Conservation (phyloP, 2,797 vertebrate species). For the Phoxinus dragarum region DNA sequence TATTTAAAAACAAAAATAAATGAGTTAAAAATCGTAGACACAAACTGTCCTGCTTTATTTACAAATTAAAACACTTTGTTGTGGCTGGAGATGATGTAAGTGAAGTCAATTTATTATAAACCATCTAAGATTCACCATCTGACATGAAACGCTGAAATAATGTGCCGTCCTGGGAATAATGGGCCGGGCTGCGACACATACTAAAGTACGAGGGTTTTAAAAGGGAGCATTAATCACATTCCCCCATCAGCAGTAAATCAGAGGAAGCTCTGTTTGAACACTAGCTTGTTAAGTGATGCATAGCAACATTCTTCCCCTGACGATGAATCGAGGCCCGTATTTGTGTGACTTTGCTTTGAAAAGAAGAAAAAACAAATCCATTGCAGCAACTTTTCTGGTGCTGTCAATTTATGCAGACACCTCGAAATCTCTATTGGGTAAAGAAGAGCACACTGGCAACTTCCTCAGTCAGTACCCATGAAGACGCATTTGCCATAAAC, state of each 20-base stretch:
- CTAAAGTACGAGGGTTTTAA: constrained; percentile 42
- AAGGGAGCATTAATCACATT: constrained; percentile 49
- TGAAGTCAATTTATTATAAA: constrained; percentile 66
- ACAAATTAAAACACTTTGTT: constrained; percentile 62
- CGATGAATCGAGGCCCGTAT: not conserved
- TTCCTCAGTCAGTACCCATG: constrained; percentile 51
- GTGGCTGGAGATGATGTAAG: constrained; percentile 59
- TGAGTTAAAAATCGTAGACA: constrained; percentile 5
- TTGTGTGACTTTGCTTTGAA: constrained; percentile 14
- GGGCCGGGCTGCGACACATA: constrained; percentile 25
- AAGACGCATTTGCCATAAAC: constrained; percentile 49
- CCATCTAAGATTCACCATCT: constrained; percentile 47
- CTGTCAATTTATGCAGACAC: constrained; percentile 50
- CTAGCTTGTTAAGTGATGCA: constrained; percentile 48
- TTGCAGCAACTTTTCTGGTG: constrained; percentile 15
- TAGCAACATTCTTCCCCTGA: constrained; percentile 21
- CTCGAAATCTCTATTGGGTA: constrained; percentile 55
- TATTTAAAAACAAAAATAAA: not conserved
- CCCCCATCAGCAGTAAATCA: constrained; percentile 48
- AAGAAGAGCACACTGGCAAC: constrained; percentile 49
- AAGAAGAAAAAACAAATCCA: constrained; percentile 8
- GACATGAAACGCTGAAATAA: constrained; percentile 61
- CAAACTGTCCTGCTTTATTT: constrained; percentile 55
- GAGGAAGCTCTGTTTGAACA: constrained; percentile 31
- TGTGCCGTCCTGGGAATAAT: constrained; percentile 48